Evolutionary conservation across 2,113 vertebrate genomes (phyloP), one percentile per base, ranked within the genome.

Genomic region (Chlorocebus sabaeus): DNA sequence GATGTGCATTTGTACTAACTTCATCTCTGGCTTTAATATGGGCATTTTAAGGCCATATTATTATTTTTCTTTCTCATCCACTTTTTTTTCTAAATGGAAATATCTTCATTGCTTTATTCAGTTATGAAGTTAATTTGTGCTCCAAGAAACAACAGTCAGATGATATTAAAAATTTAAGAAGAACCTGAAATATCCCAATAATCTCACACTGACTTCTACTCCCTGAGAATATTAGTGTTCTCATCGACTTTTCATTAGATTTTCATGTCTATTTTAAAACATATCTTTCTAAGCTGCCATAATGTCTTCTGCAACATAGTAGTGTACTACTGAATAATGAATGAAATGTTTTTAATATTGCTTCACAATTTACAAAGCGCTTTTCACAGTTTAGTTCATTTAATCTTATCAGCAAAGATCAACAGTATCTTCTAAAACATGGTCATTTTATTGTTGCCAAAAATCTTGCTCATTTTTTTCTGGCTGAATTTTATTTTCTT

Each of bases 51-150:
- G 50, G 45, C 32, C 25, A 68, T 92, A 78, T 86, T 22, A 30
- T 92, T 96, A 40, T 32, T 95, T 97, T 90, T 61, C 48, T 97
- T 96, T 95, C 72, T 82, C 55, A 85, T 91, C 45, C 78, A 95
- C 43, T 55, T 91, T 81, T 93, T 82, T 92, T 89, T 14, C 64
- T 75, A 96, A 93, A 82, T 91, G 55, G 67, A 95, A 95, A 82
- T 93, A 79, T 75, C 79, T 96, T 67, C 88, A 83, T 93, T 57
- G 32, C 55, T 94, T 97, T 84, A 85, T 94, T 93, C 43, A 83
- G 43, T 95, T 96, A 95, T 61, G 64, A 96, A 91, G 30, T 92
- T 55, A 93, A 59, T 76, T 93, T 70, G 82, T 48, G 23, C 20
- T 57, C 72, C 32, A 85, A 93, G 67, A 81, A 67, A 80, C 57